phyloP scores from a whole-genome alignment of 2,113 vertebrate species.

The Pygathrix nemaeus region DNA sequence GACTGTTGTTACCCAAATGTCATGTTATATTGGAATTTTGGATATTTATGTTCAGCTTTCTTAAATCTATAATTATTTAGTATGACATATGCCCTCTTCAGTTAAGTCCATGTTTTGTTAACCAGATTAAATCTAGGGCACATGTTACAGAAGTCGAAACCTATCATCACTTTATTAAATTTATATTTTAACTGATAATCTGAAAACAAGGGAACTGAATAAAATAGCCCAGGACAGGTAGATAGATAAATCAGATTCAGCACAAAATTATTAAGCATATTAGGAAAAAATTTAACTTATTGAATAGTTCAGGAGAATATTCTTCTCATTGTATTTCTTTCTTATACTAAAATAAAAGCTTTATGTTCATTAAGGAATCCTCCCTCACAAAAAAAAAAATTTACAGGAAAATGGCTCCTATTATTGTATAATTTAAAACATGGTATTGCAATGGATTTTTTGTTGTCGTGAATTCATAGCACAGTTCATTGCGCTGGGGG shows the following conservation, averaged over 20 bases:
- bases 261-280: neutral
- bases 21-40: neutral
- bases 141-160: neutral
- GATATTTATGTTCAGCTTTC: neutral
- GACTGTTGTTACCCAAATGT: neutral
- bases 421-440: neutral
- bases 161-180: neutral
- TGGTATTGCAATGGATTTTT: neutral
- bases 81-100: neutral
- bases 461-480: neutral
- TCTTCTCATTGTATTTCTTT: neutral
- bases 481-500: fast-evolving
- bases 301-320: neutral
- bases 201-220: neutral
- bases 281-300: neutral
- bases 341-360: neutral
- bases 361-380: neutral
- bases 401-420: neutral
- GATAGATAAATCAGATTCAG: neutral
- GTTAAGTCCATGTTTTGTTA: neutral
- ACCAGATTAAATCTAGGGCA: neutral
- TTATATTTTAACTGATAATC: neutral
- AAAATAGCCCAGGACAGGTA: neutral
- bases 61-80: neutral
- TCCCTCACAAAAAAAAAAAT: neutral